phyloP scores from a whole-genome alignment of 2,797 vertebrate genomes.

The Propithecus deckenii region DNA sequence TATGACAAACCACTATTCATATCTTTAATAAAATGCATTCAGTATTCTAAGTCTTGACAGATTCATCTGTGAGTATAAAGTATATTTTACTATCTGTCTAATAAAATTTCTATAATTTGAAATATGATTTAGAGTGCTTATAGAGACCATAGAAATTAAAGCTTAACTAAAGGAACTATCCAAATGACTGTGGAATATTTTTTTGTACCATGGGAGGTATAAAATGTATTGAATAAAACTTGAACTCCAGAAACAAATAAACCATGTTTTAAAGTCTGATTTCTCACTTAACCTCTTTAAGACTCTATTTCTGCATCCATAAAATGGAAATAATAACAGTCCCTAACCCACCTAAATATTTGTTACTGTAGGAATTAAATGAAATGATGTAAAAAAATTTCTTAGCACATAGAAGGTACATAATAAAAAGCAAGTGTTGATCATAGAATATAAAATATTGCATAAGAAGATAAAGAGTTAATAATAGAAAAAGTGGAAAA shows the following conservation, averaged over 20 bases:
- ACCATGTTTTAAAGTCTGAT: background rate
- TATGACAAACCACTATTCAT: background rate
- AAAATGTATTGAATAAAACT: background rate
- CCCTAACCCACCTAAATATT: background rate
- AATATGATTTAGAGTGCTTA: background rate
- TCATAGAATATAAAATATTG: background rate
- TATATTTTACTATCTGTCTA: background rate
- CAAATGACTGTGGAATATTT: background rate
- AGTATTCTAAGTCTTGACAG: background rate
- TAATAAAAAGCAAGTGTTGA: background rate
- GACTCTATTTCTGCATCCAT: background rate
- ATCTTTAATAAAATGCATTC: background rate
- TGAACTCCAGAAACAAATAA: background rate
- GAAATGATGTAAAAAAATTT: background rate
- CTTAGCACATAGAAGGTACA: background rate
- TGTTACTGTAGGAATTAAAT: background rate
- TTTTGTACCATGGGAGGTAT: background rate
- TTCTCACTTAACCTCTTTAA: background rate
- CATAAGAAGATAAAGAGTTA: slow-evolving; percentile 1
- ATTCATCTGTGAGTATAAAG: background rate
- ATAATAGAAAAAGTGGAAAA: background rate
- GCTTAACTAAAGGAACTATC: background rate
- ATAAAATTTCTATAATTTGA: slow-evolving; percentile 7
- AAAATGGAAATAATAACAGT: background rate
- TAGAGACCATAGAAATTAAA: background rate